Conservation (phyloP, 2,888 invertebrate genomes). For the Caenorhabditis sulstoni region DNA sequence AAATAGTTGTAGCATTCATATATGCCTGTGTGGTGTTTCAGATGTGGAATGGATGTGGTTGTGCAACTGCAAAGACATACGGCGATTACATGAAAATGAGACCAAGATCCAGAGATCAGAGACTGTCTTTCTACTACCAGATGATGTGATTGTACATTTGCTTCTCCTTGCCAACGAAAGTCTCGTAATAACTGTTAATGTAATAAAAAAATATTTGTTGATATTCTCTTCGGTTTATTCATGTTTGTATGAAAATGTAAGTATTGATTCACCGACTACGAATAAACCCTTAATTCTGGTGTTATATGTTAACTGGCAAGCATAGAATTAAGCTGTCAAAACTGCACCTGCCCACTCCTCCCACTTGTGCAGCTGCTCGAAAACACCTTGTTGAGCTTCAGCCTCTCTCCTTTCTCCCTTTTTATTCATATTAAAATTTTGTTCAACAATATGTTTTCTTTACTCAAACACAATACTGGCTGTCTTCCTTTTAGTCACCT, state of each 20-base stretch:
- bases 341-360: background rate
- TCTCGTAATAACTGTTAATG: conserved; percentile 18
- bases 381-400: background rate
- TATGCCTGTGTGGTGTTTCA: background rate
- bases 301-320: background rate
- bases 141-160: conserved; percentile 24
- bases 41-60: conserved; percentile 55
- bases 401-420: background rate
- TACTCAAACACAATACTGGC: too few species aligned
- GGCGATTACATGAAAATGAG: conserved; percentile 43
- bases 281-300: background rate
- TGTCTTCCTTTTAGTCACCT: too few species aligned
- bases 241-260: background rate
- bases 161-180: background rate
- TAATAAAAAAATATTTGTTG: conserved; percentile 4
- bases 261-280: background rate
- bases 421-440: conserved; percentile 11
- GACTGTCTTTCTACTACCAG: conserved; percentile 34
- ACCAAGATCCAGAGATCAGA: conserved; percentile 27
- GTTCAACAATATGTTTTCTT: too few species aligned
- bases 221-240: background rate
- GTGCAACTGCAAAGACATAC: conserved; percentile 49
- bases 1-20: background rate
- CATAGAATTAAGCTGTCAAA: conserved; percentile 12
- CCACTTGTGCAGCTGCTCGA: conserved; percentile 3